Percentiles rank a stretch among this genome's conserved stretches.
Conservation (phyloP, 2,888 invertebrate genomes). For the Saturnia japonica region DNA sequence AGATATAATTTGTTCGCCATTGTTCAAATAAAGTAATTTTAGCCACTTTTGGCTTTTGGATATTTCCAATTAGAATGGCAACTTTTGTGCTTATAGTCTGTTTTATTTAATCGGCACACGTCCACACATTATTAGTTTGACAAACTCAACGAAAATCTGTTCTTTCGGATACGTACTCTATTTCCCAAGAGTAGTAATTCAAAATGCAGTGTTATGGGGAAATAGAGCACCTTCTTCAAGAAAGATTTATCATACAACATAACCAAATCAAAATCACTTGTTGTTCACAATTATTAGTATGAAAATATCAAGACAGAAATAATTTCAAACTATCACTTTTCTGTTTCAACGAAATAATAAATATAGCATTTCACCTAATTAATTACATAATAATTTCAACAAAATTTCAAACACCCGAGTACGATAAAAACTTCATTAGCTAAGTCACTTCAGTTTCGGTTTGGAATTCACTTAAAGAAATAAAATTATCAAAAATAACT, state of each 20-base stretch:
- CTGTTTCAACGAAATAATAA: constrained; percentile 77
- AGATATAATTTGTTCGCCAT: constrained; percentile 44
- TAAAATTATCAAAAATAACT: constrained; percentile 82
- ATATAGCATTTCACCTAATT: constrained; percentile 78
- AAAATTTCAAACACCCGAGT: constrained; percentile 79
- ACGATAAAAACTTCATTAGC: constrained; percentile 75
- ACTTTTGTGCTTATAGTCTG: constrained; percentile 30
- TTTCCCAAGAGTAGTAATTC: constrained; percentile 25
- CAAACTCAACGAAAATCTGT: constrained; percentile 37
- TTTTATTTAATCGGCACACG: constrained; percentile 53
- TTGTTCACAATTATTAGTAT: constrained; percentile 62
- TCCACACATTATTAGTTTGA: constrained; percentile 52
- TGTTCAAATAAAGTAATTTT: constrained; percentile 9
- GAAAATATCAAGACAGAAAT: constrained; percentile 81
- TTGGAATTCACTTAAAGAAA: constrained; percentile 79
- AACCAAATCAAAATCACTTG: constrained; percentile 64
- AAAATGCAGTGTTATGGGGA: constrained; percentile 18
- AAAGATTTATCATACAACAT: constrained; percentile 50
- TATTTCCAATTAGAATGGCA: constrained; percentile 22
- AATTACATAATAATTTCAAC: constrained; percentile 82
- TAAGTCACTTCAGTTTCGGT: constrained; percentile 76
- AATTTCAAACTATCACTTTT: constrained; percentile 77
- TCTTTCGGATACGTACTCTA: constrained; percentile 42
- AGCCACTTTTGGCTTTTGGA: constrained; percentile 20
- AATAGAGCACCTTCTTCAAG: constrained; percentile 39